Base-by-base conservation (phyloP, 2,113 vertebrate species). In the Nannospalax galili region DNA sequence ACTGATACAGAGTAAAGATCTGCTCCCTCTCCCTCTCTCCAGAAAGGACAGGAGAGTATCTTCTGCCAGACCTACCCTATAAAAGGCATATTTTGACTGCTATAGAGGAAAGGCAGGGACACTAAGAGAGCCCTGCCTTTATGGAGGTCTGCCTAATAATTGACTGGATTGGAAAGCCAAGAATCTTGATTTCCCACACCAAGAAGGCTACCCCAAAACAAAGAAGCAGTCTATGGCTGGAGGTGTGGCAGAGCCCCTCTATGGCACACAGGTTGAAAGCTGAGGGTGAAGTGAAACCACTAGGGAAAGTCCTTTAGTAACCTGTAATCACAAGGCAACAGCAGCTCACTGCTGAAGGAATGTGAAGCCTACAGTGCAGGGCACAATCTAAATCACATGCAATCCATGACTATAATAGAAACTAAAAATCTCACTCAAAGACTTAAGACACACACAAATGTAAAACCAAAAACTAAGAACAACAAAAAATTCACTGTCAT, bases 381-480 rank as follows among this genome's bases (percentile, higher is more conserved):
- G 32, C 7, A 73, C 64, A 95, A 72, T 1, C 52, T 10, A 78
- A 86, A 84, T 84, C 28, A 32, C 65, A 37, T 4, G 26, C 69
- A 70, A 22, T 22, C 93, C 42, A 73, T 24, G 79, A 75, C 88
- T 72, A 26, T 77, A 79, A 69, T 15, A 26, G 73, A 79, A 92
- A 96, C 11, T 19, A 95, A 77, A 67, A 92, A 26, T 60, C 12
- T 20, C 32, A 81, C 74, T 81, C 62, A 70, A 84, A 84, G 77
- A 75, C 24, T 45, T 80, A 9, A n/a, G n/a, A n/a, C n/a, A n/a
- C n/a, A n/a, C n/a, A n/a, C n/a, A n/a, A n/a, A n/a, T n/a, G n/a
- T n/a, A n/a, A n/a, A n/a, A n/a, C n/a, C n/a, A n/a, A n/a, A n/a
- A n/a, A n/a, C n/a, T n/a, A n/a, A n/a, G n/a, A n/a, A n/a, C n/a